Base-by-base conservation (phyloP, 2,888 invertebrate species). In the Morinoia aosen region DNA sequence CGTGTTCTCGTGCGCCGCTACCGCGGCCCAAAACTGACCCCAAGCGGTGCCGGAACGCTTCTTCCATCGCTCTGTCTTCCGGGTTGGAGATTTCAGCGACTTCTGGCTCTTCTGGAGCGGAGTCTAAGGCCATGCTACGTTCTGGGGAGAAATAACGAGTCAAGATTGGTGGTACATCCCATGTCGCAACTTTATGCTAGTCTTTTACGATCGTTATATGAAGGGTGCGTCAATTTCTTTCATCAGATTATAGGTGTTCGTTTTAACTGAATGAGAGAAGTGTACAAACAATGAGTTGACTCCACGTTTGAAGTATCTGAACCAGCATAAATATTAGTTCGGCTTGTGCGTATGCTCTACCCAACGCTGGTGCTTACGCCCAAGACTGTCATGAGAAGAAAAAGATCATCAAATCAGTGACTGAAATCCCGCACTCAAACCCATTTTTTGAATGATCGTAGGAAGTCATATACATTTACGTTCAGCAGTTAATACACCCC, bases 21-120 rank as follows among this genome's bases (percentile, higher is more conserved):
- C 95, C 95, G 39, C 88, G 95, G n/a, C 96, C 96, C 7, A 96
- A 95, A 39, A 93, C 93, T 8, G 93, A 93, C 5, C 93, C 93
- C 57, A 93, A 33, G 25, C 93, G 93, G 33, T 93, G 93, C 57
- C 93, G 93, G 93, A 93, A 93, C 14, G 93, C 93, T 57, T 93
- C 93, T 93, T 93, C 93, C 57, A 93, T 56, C 12, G 93, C 93
- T 33, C 39, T 57, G 93, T 57, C 93, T 57, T 93, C 93, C 4
- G 90, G 48, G 90, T 93, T 57, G 10, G 90, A 90, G 90, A 39
- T 90, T 56, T 93, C 93, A 11, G 58, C 57, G 57, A 57, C 56
- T 56, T 57, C 93, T 8, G 57, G 33, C 57, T 12, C 93, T 11
- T 19, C 93, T 39, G 12, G 40, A 7, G 57, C 19, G 5, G 93